Conservation (phyloP, 2,113 vertebrate species). For the Scalopus aquaticus region DNA sequence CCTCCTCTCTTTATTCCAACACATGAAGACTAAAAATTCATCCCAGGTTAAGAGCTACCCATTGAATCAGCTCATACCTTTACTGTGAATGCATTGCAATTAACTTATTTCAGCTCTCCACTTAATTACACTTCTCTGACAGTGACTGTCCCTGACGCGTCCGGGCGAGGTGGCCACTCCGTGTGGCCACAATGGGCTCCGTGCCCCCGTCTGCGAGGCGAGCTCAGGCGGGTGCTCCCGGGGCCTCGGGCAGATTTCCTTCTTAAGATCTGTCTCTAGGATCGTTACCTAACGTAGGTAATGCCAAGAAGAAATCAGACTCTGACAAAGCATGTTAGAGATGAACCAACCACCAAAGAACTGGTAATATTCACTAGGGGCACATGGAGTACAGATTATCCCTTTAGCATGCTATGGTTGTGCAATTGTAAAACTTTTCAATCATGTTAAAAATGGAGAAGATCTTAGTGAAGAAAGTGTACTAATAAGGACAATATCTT, state of each 20-base stretch:
- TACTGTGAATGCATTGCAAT: neutral
- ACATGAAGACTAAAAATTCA: neutral
- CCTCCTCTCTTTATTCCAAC: neutral
- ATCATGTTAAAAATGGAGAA: neutral
- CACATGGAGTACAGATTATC: neutral
- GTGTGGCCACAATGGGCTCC: too few species aligned
- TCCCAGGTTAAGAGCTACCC: neutral
- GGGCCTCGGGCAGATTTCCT: neutral
- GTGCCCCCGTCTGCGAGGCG: too few species aligned
- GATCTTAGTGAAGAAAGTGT: neutral
- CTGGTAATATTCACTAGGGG: neutral
- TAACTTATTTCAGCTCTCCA: neutral
- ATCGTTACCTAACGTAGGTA: neutral
- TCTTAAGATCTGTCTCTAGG: neutral
- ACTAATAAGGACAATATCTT: neutral
- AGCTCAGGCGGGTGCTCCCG: too few species aligned
- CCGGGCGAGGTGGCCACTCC: too few species aligned
- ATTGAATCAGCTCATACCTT: neutral
- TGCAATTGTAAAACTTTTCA: neutral
- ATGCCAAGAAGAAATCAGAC: neutral
- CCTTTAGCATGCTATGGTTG: neutral
- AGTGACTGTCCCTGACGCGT: too few species aligned
- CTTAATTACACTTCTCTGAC: neutral
- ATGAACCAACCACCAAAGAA: neutral
- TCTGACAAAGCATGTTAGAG: conserved; percentile 7